Base-by-base conservation (phyloP, 1,140 invertebrate species). In the Saccostrea echinata region DNA sequence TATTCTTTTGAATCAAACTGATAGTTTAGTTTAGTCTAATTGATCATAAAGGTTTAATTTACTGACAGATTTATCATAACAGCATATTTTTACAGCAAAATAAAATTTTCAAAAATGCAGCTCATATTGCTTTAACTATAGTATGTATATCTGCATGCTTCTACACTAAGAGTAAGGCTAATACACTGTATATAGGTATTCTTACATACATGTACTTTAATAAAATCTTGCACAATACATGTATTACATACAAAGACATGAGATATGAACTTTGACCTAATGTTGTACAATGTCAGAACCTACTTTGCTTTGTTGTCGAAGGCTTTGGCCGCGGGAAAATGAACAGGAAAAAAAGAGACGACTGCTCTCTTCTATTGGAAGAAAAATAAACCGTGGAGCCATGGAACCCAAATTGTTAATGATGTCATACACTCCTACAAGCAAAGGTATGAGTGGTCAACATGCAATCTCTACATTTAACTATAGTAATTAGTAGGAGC, bases 321-420 rank as follows among this genome's bases (percentile, higher is more conserved):
- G 94, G 24, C 96, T 92, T 88, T 96, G 95, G 89, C 98, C 97
- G 91, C 98, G 96, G 90, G 97, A 96, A n/a, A 99, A 95, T 93
- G 97, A 97, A 95, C 99, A 98, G 0, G 98, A 98, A 93, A 99
- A 99, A 94, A 99, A 99, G 93, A 99, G 97, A 94, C 99, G 99
- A 61, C 97, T 97, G 93, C 97, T 98, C 88, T 99, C 98, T 95
- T 99, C 99, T 88, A 99, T 97, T n/a, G 98, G 98, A 84, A 97
- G 96, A 95, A 99, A 99, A 84, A 99, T 96, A 94, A 99, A 98
- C 90, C 97, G 96, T 81, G 98, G 98, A 55, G 98, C 98, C 91
- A 99, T 95, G 88, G 98, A 99, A n/a, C 98, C 98, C 89, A 99
- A 96, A 95, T 99, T 99, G 94, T 98, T 99, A 0, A 99, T 97